Evolutionary conservation across 2,797 vertebrate species (phyloP).

Genomic region (Serranus cabrilla): DNA sequence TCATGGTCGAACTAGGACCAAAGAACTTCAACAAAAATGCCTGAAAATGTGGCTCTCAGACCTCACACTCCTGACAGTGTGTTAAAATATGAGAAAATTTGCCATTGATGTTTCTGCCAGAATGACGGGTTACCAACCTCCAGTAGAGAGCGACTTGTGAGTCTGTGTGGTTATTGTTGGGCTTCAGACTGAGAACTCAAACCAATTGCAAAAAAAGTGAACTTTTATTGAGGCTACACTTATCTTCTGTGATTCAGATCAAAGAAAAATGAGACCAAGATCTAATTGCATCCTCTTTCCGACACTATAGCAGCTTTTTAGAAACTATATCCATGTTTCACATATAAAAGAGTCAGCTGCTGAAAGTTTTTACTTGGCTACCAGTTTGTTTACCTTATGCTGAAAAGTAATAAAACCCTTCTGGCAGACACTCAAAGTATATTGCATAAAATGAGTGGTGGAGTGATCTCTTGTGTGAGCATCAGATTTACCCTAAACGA

Average conservation of each 20-base stretch:
- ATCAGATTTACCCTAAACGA: conserved; percentile 17
- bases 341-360: neutral
- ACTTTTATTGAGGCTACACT: neutral
- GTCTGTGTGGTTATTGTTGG: neutral
- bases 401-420: neutral
- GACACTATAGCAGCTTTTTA: neutral
- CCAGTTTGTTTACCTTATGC: neutral
- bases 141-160: neutral
- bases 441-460: neutral
- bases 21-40: conserved; percentile 3
- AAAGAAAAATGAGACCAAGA: conserved; percentile 9
- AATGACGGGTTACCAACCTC: neutral
- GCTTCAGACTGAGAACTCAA: neutral
- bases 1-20: conserved; percentile 1
- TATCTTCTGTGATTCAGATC: conserved; percentile 8
- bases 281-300: neutral
- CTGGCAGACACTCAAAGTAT: conserved; percentile 1
- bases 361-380: conserved; percentile 8
- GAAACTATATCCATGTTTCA: neutral
- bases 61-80: neutral
- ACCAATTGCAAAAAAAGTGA: neutral
- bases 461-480: conserved; percentile 19
- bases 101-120: neutral
- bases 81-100: conserved; percentile 1
- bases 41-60: neutral